phyloP scores from a whole-genome alignment of 2,888 invertebrate species.

The Steinernema scapterisci region DNA sequence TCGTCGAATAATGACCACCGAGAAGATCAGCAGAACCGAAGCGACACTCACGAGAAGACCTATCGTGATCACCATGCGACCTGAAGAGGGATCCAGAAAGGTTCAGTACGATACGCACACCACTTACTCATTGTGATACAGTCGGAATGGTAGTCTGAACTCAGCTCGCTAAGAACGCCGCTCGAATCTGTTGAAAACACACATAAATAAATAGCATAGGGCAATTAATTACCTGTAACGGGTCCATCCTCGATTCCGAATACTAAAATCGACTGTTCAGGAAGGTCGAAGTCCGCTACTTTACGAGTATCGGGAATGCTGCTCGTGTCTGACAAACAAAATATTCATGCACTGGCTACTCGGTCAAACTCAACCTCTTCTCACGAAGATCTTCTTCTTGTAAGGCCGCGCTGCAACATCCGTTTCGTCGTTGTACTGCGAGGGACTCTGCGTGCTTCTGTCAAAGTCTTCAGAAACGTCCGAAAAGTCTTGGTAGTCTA shows the following conservation, averaged over 20 bases:
- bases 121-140: conserved; percentile 12
- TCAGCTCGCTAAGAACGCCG: conserved; percentile 5
- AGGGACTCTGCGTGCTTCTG: conserved; percentile 10
- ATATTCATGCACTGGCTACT: too few species aligned
- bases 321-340: background rate
- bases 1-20: conserved; percentile 21
- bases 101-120: too few species aligned
- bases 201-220: background rate
- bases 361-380: too few species aligned
- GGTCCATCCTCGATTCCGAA: conserved; percentile 28
- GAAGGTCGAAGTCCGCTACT: conserved; percentile 54
- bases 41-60: background rate
- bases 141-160: background rate
- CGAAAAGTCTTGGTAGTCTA: conserved; percentile 14
- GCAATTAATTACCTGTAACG: background rate
- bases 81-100: too few species aligned
- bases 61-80: background rate
- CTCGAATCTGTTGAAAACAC: background rate
- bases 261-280: conserved; percentile 51
- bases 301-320: conserved; percentile 36
- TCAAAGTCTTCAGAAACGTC: background rate
- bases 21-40: background rate
- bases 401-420: background rate
- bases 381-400: background rate
- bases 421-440: background rate